A percentile compares a stretch with the other conserved stretches of the same genome.
These are phyloP conservation scores for Dryomyza anilis DNA, from an alignment of 2,888 invertebrate genomes.

Conservation along the genomic window DNA sequence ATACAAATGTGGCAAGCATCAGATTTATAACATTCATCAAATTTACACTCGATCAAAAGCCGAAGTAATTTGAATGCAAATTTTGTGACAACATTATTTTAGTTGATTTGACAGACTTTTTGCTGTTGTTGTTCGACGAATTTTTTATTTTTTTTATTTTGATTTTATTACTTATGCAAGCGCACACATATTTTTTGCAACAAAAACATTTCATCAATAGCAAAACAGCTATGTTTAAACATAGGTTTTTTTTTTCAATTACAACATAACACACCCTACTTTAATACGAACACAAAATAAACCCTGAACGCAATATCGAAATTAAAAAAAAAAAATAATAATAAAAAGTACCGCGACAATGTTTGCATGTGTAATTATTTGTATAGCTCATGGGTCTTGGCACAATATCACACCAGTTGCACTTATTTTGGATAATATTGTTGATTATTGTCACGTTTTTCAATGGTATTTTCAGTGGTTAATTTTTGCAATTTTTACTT, in stretches of 20 bases:
- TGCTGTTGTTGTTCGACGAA: neutral
- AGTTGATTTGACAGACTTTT: neutral
- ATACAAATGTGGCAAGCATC: too few species aligned
- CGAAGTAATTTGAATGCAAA: too few species aligned
- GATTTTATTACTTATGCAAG: neutral
- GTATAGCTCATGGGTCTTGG: slow-evolving; percentile 12
- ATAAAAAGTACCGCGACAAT: slow-evolving; percentile 1
- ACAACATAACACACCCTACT: too few species aligned
- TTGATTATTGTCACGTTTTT: slow-evolving; percentile 7
- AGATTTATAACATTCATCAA: too few species aligned
- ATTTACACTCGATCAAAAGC: too few species aligned
- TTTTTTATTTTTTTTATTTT: neutral
- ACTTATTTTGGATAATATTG: neutral
- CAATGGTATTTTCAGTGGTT: neutral
- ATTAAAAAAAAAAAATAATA: too few species aligned
- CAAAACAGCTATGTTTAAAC: neutral
- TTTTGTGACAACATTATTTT: neutral
- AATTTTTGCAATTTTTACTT: neutral
- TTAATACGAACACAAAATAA: neutral
- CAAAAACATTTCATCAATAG: neutral
- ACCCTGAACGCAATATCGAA: neutral
- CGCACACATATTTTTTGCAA: neutral
- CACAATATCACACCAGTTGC: neutral
- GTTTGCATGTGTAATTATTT: slow-evolving; percentile 23
- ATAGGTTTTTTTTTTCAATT: neutral